Conservation (phyloP, 2,888 invertebrate genomes). For the Drosophila austrosaltans region DNA sequence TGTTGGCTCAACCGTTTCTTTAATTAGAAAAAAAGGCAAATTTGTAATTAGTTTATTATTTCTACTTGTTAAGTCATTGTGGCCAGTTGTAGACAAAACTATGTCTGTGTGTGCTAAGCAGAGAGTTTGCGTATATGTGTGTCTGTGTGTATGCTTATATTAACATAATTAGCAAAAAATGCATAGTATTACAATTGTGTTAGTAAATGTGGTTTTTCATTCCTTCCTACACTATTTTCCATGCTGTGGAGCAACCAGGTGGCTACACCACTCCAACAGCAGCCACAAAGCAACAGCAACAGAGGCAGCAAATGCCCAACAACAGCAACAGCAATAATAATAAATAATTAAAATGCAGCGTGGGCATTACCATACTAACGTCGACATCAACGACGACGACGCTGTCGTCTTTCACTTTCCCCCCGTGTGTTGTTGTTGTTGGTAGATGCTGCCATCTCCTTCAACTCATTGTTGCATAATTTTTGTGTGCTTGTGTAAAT, state of each 20-base stretch:
- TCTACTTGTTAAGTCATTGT: constrained; percentile 2
- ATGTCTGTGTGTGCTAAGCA: neutral
- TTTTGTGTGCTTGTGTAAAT: constrained; percentile 40
- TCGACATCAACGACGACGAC: constrained; percentile 16
- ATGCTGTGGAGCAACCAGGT: neutral
- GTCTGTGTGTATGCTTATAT: neutral
- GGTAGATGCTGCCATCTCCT: neutral
- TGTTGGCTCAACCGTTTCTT: neutral
- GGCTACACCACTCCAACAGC: neutral
- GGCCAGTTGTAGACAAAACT: neutral
- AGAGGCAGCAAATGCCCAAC: neutral
- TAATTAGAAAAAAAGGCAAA: neutral
- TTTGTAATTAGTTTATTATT: constrained; percentile 4
- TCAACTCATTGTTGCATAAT: constrained; percentile 3
- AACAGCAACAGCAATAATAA: constrained; percentile 15
- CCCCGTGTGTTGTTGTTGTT: neutral
- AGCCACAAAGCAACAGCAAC: neutral
- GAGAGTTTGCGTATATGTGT: neutral
- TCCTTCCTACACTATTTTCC: neutral
- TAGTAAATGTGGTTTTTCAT: constrained; percentile 2
- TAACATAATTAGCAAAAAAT: constrained; percentile 8
- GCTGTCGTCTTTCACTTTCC: constrained; percentile 6
- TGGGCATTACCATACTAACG: constrained; percentile 27
- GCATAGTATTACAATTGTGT: neutral
- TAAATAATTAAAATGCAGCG: constrained; percentile 58